Evolutionary conservation across 1,140 invertebrate species (phyloP).

Genomic region (Saccostrea glomerata): DNA sequence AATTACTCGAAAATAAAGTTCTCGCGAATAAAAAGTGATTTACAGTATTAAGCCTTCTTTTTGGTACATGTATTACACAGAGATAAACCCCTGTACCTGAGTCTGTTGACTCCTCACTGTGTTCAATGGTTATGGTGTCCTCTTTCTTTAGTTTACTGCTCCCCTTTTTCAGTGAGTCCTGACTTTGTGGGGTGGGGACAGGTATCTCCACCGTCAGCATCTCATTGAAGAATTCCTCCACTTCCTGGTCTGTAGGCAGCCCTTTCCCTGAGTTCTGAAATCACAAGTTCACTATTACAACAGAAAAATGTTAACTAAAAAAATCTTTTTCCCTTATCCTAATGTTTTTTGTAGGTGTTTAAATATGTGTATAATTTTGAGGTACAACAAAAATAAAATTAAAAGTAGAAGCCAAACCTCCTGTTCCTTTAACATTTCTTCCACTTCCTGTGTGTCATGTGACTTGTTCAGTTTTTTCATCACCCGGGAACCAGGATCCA

Average conservation of each 20-base stretch:
- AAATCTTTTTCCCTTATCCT: too few relatives aligned
- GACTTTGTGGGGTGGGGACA: background rate
- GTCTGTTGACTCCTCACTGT: constrained; percentile 62
- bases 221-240: constrained; percentile 63
- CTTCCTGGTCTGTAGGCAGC: constrained; percentile 46
- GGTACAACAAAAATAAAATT: too few relatives aligned
- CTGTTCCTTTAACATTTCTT: background rate
- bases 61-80: background rate
- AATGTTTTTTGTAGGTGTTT: too few relatives aligned
- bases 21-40: too few relatives aligned
- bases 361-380: too few relatives aligned
- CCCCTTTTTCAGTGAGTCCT: background rate
- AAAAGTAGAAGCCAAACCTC: background rate
- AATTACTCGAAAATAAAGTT: too few relatives aligned
- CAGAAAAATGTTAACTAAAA: background rate
- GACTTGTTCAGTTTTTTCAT: constrained; percentile 39
- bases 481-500: constrained; percentile 59
- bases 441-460: constrained; percentile 8
- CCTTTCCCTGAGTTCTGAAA: background rate
- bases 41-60: too few relatives aligned
- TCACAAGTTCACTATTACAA: background rate
- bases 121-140: constrained; percentile 38
- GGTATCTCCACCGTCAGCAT: constrained; percentile 41
- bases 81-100: constrained; percentile 58
- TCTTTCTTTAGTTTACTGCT: constrained; percentile 10